A percentile compares a stretch with the other conserved stretches of the same genome.
phyloP scores from a whole-genome alignment of 2,113 vertebrate genomes.

The Chlorodrepanis virens region DNA sequence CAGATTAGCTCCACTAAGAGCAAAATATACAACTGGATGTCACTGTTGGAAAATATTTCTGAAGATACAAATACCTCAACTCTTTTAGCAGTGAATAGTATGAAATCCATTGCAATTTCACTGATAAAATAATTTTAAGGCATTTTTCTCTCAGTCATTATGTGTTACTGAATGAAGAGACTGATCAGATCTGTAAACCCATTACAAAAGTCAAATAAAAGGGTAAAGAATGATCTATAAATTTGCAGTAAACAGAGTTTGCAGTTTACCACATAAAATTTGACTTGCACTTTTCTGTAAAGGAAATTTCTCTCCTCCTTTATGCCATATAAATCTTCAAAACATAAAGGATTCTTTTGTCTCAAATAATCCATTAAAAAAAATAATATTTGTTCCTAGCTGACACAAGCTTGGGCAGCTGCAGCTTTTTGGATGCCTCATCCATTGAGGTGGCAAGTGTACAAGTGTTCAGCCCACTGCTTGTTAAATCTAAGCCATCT shows the following conservation, averaged over 20 bases:
- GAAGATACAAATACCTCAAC: neutral
- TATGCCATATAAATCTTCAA: neutral
- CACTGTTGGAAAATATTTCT: neutral
- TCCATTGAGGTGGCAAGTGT: neutral
- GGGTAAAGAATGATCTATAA: neutral
- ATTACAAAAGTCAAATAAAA: neutral
- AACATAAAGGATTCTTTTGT: neutral
- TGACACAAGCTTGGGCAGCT: neutral
- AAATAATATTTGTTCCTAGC: neutral
- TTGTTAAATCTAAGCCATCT: neutral
- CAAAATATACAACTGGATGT: neutral
- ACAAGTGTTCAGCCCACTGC: neutral
- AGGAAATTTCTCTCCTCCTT: neutral
- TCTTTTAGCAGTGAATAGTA: neutral
- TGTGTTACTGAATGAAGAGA: neutral
- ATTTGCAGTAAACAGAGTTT: neutral
- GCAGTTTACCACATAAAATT: neutral
- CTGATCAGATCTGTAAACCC: neutral
- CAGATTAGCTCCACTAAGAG: neutral
- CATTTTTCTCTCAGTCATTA: neutral
- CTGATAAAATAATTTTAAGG: neutral
- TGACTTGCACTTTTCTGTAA: neutral
- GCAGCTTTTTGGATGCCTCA: neutral
- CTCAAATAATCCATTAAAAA: neutral
- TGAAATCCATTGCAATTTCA: neutral